phyloP scores from a whole-genome alignment of 2,113 vertebrate genomes.

The Gavialis gangeticus region DNA sequence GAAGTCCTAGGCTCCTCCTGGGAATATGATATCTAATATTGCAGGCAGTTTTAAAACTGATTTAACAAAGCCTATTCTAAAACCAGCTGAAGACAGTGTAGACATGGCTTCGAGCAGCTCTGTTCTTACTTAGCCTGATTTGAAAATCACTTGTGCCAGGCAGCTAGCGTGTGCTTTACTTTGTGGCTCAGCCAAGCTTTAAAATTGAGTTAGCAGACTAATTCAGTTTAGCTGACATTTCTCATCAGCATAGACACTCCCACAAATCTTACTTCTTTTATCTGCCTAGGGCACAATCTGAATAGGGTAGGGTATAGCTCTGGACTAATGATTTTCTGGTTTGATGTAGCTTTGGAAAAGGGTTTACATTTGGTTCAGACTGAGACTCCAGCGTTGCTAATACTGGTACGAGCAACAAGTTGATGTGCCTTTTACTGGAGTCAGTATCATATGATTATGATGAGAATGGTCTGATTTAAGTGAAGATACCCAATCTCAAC shows the following conservation, averaged over 20 bases:
- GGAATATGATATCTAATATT: neutral
- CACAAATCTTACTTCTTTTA: neutral
- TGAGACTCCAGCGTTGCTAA: neutral
- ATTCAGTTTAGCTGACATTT: neutral
- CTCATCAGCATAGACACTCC: neutral
- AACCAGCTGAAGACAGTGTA: neutral
- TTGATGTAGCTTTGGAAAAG: neutral
- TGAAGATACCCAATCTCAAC: neutral
- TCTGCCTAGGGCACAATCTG: neutral
- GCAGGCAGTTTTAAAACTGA: neutral
- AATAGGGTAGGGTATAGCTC: neutral
- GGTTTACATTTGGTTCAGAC: neutral
- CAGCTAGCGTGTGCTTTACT: neutral
- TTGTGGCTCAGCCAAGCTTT: neutral
- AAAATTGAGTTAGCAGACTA: neutral
- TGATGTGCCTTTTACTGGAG: neutral
- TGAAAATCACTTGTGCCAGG: neutral
- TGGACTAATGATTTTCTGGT: neutral
- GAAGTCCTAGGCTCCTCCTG: neutral
- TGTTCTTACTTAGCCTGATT: neutral
- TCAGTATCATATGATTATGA: neutral
- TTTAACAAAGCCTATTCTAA: neutral
- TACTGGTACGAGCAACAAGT: no score
- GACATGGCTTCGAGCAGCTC: neutral
- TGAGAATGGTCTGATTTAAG: neutral